These are phyloP conservation scores for Tachina lurida DNA, from an alignment of 2,888 invertebrate species.

Conservation along the genomic window DNA sequence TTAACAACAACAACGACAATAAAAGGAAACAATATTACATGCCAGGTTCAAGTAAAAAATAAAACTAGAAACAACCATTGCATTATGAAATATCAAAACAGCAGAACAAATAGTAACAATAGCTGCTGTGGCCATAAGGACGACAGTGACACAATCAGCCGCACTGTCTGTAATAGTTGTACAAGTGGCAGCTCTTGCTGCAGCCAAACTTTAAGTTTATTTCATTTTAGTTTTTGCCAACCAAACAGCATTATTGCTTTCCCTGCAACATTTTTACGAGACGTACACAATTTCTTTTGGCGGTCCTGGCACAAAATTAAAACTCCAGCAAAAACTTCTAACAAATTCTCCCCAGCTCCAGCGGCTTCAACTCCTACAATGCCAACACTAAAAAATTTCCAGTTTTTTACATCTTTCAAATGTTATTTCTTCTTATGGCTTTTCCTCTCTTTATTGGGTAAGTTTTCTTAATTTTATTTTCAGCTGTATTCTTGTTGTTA, in stretches of 20 bases:
- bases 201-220: constrained; percentile 48
- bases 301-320: constrained; percentile 10
- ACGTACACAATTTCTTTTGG: constrained; percentile 21
- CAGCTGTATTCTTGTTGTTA: constrained; percentile 11
- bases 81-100: constrained; percentile 13
- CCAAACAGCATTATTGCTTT: constrained; percentile 59
- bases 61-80: constrained; percentile 34
- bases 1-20: neutral
- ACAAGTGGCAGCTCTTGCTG: constrained; percentile 14
- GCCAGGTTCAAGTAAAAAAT: constrained; percentile 10
- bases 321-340: constrained; percentile 15
- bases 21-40: constrained; percentile 23
- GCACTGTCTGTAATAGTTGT: no score
- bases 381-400: constrained; percentile 13
- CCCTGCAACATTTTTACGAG: constrained; percentile 45
- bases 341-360: neutral
- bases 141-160: neutral
- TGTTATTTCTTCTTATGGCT: constrained; percentile 63
- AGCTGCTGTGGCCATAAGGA: neutral
- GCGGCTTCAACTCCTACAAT: neutral
- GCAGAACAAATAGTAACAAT: neutral
- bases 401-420: constrained; percentile 57
- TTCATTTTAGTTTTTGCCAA: constrained; percentile 46
- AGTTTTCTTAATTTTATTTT: constrained; percentile 43
- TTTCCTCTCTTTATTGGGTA: constrained; percentile 64